Base-by-base conservation (phyloP, 2,888 invertebrate species). In the Eumacrocentrus americanus region DNA sequence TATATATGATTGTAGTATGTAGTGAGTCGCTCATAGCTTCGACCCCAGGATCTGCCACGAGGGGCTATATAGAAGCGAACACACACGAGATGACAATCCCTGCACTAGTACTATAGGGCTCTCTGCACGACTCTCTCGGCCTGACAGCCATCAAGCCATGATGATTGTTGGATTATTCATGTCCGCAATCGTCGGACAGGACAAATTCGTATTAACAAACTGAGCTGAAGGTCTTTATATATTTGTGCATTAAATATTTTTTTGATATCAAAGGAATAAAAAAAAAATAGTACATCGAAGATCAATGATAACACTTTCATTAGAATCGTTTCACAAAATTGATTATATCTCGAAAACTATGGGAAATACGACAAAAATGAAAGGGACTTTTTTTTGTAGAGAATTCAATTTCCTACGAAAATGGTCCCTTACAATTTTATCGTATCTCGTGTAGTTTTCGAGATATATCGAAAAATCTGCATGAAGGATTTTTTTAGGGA, bases 21-120 rank as follows among this genome's bases (percentile, higher is more conserved):
- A 12, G 22, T n/a, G 22, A 7, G 22, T 11, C 22, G 18, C 37
- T 50, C 50, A 35, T 50, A 18, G 22, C 16, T 11, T 12, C 18
- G 35, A 34, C 35, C 51, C 51, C 20, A 51, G 18, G n/a, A 51
- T 37, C 51, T 37, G 22, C 37, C 20, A 29, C 7, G 20, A 34
- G 18, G 48, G 22, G 34, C n/a, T 51, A 20, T n/a, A n/a, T 20
- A 51, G 18, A 37, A 9, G 37, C n/a, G 11, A 7, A 37, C 12
- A 37, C 20, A 37, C 37, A 35, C 37, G 22, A 35, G 11, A 51
- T 51, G 34, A 35, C 4, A 51, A 37, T 12, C 18, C 6, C 34
- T 35, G 29, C 35, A 34, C 12, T 14, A 50, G 37, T 34, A 51
- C 34, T 37, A 22, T 18, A 22, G 12, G 22, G 35, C 35, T 22